Evolutionary conservation across 2,888 invertebrate genomes (phyloP).

Genomic region (Latrodectus hesperus): DNA sequence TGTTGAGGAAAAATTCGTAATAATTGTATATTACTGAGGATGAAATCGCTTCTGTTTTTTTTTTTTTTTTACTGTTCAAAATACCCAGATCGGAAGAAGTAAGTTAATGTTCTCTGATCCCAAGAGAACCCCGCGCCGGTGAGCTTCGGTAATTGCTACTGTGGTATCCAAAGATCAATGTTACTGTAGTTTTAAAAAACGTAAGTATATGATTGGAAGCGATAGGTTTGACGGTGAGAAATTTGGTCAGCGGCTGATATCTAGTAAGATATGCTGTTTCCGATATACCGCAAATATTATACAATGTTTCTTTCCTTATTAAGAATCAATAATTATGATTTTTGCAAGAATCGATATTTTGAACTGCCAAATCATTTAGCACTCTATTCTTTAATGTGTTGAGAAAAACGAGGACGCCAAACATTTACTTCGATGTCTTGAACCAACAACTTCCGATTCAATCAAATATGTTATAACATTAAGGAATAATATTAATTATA

Average conservation of each 20-base stretch:
- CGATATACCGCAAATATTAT: slow-evolving; percentile 55
- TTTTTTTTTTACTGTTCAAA: neutral
- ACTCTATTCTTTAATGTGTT: too few species aligned
- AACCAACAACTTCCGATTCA: too few species aligned
- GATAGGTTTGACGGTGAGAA: slow-evolving; percentile 38
- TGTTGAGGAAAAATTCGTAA: slow-evolving; percentile 18
- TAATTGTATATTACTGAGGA: slow-evolving; percentile 33
- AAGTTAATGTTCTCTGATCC: neutral
- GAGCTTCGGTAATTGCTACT: slow-evolving; percentile 57
- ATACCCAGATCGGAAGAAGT: neutral
- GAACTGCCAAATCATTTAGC: neutral
- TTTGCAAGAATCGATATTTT: slow-evolving; percentile 36
- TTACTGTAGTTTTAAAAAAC: slow-evolving; percentile 44
- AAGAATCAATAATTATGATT: slow-evolving; percentile 61
- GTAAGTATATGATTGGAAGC: slow-evolving; percentile 51
- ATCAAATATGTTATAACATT: too few species aligned
- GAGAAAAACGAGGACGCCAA: too few species aligned
- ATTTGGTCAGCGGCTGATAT: slow-evolving; percentile 39
- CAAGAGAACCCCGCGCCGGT: slow-evolving; percentile 2
- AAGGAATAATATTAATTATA: too few species aligned
- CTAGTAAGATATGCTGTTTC: slow-evolving; percentile 40
- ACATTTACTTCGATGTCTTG: too few species aligned
- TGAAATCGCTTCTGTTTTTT: slow-evolving; percentile 3
- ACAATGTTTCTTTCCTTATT: slow-evolving; percentile 45
- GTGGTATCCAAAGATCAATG: slow-evolving; percentile 59